phyloP scores from a whole-genome alignment of 2,113 vertebrate species.

The Vidua macroura region DNA sequence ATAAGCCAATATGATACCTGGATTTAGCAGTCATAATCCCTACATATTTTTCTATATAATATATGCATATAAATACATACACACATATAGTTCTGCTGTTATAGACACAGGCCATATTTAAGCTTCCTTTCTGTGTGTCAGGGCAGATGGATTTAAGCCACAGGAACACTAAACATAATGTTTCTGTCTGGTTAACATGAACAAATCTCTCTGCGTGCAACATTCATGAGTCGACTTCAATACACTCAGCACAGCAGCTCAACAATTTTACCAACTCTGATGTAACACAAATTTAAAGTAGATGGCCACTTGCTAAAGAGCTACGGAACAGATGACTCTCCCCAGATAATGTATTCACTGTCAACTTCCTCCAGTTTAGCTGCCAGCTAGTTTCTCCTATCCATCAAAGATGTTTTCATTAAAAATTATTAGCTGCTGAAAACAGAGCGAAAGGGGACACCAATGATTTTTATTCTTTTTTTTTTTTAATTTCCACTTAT shows the following conservation, averaged over 20 bases:
- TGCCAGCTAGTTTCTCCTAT: neutral
- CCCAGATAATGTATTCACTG: neutral
- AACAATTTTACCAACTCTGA: neutral
- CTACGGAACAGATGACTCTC: neutral
- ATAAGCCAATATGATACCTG: neutral
- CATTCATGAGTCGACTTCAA: rapidly evolving
- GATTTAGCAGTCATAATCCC: neutral
- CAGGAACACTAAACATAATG: neutral
- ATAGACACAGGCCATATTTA: neutral
- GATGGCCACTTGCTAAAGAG: neutral
- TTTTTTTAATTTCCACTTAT: neutral
- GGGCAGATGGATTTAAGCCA: neutral
- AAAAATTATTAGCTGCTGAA: constrained; percentile 30
- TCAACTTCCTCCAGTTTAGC: neutral
- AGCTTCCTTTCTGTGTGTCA: neutral
- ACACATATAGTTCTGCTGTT: neutral
- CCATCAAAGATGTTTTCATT: neutral
- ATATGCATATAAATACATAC: neutral
- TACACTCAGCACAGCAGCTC: neutral
- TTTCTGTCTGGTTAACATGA: neutral
- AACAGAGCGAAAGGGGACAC: neutral
- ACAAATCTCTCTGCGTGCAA: neutral
- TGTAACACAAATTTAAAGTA: neutral
- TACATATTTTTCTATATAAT: neutral
- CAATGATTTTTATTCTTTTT: neutral